These are phyloP conservation scores for Pandion haliaetus DNA, from an alignment of 2,113 vertebrate species.

Conservation along the genomic window DNA sequence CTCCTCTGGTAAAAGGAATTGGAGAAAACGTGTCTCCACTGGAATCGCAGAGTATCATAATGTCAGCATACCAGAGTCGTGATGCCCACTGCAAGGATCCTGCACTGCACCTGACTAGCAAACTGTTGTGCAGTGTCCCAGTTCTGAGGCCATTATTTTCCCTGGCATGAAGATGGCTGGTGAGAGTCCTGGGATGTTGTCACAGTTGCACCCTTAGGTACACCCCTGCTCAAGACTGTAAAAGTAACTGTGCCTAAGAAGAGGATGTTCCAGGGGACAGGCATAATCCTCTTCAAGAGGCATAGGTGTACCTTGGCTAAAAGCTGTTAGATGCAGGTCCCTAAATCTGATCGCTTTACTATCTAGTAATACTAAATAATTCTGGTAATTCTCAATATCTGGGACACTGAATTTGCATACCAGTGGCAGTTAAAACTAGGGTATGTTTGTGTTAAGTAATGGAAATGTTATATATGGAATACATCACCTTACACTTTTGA, in stretches of 20 bases:
- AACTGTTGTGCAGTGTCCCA: not conserved
- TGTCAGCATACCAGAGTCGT: rapidly evolving
- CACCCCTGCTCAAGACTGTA: not conserved
- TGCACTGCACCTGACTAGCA: not conserved
- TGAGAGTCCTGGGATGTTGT: not conserved
- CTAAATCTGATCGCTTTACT: not conserved
- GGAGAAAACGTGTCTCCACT: not conserved
- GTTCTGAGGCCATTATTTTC: not conserved
- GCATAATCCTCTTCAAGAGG: not conserved
- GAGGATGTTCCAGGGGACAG: not conserved
- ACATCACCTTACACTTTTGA: not conserved
- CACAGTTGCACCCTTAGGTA: not conserved
- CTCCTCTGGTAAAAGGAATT: not conserved
- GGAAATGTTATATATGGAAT: not conserved
- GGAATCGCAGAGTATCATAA: not conserved
- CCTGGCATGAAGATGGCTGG: rapidly evolving
- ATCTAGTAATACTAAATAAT: not conserved
- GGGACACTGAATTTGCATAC: not conserved
- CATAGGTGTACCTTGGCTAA: not conserved
- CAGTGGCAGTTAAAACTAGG: not conserved
- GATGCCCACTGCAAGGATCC: not conserved
- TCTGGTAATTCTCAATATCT: not conserved
- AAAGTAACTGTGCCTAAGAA: not conserved
- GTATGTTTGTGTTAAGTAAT: not conserved
- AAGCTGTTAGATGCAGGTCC: not conserved